Evolutionary conservation across 2,113 vertebrate genomes (phyloP), one percentile per base, ranked within the genome.

Genomic region (Accipiter cooperii): DNA sequence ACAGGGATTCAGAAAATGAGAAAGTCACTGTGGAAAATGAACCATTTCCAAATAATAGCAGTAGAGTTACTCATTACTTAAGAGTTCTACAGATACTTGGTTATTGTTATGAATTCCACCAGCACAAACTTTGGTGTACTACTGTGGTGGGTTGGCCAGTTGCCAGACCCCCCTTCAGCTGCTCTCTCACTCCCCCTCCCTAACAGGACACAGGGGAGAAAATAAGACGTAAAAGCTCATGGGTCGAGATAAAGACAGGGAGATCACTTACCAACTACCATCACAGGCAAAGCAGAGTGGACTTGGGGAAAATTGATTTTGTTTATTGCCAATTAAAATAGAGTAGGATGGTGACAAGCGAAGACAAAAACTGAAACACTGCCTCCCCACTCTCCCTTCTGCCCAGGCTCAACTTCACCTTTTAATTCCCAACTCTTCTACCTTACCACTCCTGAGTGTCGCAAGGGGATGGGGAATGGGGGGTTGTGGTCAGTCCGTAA

Each of bases 371-470:
- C 28, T 33, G 28, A 65, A 79, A 25, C 33, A 54, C 34, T 68
- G 13, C 4, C 13, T 60, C 20, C 8, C 2, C 7, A 24, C 2
- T 17, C 26, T 81, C 24, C 19, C 2, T 80, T 73, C 34, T 68
- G 52, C 40, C 52, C 19, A 80, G 51, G 21, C 12, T 80, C 12
- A 46, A 8, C 11, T 76, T 71, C 15, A 55, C 4, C 26, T 4
- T n/a, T 64, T 82, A 9, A 54, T 85, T 78, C 9, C 25, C 42
- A 57, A 15, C 14, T 84, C 13, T 5, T 76, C 61, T n/a, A 65
- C 10, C 3, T 75, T 83, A 18, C 6, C 8, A 12, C 3, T 25
- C 46, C 33, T 0, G 3, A 24, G 18, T 0, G 5, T 6, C 2
- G 4, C 25, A 82, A 8, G 22, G 6, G 46, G 18, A 47, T 57